phyloP scores from a whole-genome alignment of 2,797 vertebrate genomes.

The Halcyon leucocephala region DNA sequence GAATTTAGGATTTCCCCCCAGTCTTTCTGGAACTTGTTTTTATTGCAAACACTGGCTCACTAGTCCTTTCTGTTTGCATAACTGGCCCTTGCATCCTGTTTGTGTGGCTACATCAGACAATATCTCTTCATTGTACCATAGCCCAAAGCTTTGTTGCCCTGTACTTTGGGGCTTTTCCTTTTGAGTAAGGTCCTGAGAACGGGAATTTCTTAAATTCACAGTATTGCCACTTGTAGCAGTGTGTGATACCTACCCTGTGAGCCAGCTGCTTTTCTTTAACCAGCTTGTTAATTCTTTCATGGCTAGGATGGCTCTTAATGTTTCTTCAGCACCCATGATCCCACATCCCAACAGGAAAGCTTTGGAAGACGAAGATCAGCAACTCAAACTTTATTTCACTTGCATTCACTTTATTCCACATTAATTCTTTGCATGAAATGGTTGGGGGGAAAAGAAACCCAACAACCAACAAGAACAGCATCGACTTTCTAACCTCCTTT shows the following conservation, averaged over 20 bases:
- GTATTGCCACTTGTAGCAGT: not conserved
- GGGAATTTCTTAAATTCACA: not conserved
- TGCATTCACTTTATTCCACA: not conserved
- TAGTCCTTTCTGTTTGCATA: constrained; percentile 6
- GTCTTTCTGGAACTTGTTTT: constrained; percentile 14
- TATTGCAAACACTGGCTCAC: not conserved
- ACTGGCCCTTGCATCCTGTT: not conserved
- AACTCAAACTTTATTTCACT: not conserved
- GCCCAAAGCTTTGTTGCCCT: not conserved
- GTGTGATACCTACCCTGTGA: not conserved
- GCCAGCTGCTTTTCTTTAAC: not conserved
- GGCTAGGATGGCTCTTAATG: not conserved
- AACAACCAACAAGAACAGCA: not conserved
- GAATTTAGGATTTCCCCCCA: not conserved
- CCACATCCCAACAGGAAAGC: not conserved
- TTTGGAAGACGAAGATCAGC: not conserved
- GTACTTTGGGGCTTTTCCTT: not conserved
- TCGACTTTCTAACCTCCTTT: not conserved
- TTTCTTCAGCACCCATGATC: not conserved
- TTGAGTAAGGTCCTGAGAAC: not conserved
- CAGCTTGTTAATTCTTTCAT: not conserved
- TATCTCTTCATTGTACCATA: not conserved
- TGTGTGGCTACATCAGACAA: not conserved
- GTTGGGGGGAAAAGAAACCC: not conserved
- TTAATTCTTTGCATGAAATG: not conserved